Evolutionary conservation across 2,797 vertebrate species (phyloP).

Genomic region (Lacerta viridis): DNA sequence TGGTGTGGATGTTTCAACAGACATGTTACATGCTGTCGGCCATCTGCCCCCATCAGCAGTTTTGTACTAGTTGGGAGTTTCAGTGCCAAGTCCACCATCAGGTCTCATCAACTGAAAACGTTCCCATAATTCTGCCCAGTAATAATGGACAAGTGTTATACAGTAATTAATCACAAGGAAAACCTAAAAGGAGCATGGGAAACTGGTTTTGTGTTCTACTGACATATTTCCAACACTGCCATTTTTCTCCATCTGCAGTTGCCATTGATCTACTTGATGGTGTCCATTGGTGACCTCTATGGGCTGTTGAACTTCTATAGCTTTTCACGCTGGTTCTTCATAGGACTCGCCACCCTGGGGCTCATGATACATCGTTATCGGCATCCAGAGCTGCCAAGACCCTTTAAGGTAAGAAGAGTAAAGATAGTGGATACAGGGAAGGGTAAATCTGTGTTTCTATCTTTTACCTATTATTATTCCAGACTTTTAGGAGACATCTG

Average conservation of each 20-base stretch:
- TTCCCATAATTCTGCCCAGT: too few relatives aligned
- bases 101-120: too few relatives aligned
- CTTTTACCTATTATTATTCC: not conserved
- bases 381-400: slow-evolving; percentile 29
- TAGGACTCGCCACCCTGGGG: slow-evolving; percentile 38
- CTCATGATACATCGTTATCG: slow-evolving; percentile 38
- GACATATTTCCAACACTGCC: not conserved
- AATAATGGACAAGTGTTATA: not conserved
- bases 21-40: too few relatives aligned
- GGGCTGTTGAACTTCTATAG: slow-evolving; percentile 56
- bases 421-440: not conserved
- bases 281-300: slow-evolving; percentile 56
- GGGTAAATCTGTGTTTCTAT: not conserved
- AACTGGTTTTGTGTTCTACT: not conserved
- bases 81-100: too few relatives aligned
- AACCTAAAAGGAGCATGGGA: not conserved
- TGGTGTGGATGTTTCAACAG: too few relatives aligned
- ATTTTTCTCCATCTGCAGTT: slow-evolving; percentile 15
- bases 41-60: too few relatives aligned
- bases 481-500: too few relatives aligned
- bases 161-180: not conserved
- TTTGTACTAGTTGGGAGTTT: too few relatives aligned
- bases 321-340: slow-evolving; percentile 64
- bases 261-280: slow-evolving; percentile 39
- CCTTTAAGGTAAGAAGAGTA: slow-evolving; percentile 44